These are phyloP conservation scores for Neomonachus schauinslandi DNA, from an alignment of 2,113 vertebrate species.

Conservation along the genomic window DNA sequence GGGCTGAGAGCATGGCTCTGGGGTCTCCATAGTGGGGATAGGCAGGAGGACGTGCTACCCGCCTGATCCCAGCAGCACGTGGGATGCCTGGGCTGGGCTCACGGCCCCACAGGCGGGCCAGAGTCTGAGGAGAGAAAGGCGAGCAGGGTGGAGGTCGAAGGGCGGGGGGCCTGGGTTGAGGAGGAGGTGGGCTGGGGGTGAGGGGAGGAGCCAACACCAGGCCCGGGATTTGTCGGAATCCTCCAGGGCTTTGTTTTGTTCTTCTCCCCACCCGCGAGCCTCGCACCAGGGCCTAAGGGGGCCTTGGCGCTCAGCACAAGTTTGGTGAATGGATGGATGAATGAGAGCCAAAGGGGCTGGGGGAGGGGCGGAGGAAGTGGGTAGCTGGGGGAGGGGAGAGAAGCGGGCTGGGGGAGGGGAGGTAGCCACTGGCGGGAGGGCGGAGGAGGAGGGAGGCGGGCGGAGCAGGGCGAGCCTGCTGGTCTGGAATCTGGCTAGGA, in stretches of 20 bases:
- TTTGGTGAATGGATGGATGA: conserved; percentile 54
- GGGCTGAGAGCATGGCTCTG: neutral
- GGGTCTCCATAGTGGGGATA: neutral
- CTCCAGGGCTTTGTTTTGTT: conserved; percentile 29
- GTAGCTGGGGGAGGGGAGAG: neutral
- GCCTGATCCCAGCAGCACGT: neutral
- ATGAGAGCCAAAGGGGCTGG: conserved; percentile 21
- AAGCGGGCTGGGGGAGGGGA: neutral
- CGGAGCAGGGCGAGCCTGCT: neutral
- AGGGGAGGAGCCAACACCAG: neutral
- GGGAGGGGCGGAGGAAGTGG: conserved; percentile 16
- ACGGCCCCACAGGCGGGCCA: neutral
- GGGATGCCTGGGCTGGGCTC: no score
- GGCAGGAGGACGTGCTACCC: neutral
- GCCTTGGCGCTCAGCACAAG: neutral
- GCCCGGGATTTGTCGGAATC: neutral
- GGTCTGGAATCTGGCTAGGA: neutral
- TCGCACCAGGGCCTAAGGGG: neutral
- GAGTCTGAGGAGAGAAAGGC: neutral
- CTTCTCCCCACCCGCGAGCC: neutral
- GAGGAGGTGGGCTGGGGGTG: neutral
- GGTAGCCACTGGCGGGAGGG: conserved; percentile 1
- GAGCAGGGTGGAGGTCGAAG: neutral
- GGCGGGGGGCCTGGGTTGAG: neutral
- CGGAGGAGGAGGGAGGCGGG: neutral